Percentiles rank a stretch among this genome's conserved stretches.
Evolutionary conservation across 2,113 vertebrate species (phyloP).

Genomic region (Halichoeres trimaculatus): DNA sequence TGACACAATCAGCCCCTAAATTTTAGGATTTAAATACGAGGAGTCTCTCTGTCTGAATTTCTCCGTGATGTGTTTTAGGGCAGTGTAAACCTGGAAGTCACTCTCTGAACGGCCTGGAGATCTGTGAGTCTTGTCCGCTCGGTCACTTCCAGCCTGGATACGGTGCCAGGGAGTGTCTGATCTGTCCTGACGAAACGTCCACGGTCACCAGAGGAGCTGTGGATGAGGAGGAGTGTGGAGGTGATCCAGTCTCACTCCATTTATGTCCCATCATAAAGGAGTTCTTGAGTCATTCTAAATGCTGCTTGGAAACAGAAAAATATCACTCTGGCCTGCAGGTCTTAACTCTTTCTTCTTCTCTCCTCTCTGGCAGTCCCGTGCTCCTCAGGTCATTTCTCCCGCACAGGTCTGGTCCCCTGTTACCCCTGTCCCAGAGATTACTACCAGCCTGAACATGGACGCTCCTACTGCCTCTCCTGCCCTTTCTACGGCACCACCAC

Average conservation of each 20-base stretch:
- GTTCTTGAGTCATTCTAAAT: background rate
- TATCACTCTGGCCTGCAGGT: background rate
- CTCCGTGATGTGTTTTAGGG: slow-evolving; percentile 74
- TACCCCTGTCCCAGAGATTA: slow-evolving; percentile 96
- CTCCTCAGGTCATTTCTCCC: slow-evolving; percentile 92
- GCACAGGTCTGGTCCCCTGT: slow-evolving; percentile 94
- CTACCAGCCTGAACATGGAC: slow-evolving; percentile 93
- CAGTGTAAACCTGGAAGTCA: slow-evolving; percentile 95
- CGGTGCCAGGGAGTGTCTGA: slow-evolving; percentile 87
- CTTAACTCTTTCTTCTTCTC: background rate
- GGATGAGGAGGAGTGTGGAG: slow-evolving; percentile 91
- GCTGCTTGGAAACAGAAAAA: slow-evolving; percentile 37
- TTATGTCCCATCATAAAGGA: background rate
- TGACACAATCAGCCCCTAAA: slow-evolving; percentile 41
- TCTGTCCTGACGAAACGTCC: slow-evolving; percentile 89
- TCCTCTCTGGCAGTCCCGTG: slow-evolving; percentile 87
- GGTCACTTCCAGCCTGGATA: slow-evolving; percentile 90
- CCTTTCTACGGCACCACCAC: slow-evolving; percentile 97
- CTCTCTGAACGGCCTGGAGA: slow-evolving; percentile 94
- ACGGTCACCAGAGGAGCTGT: slow-evolving; percentile 94
- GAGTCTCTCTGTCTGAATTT: background rate
- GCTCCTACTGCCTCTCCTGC: slow-evolving; percentile 95
- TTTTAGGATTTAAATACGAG: background rate
- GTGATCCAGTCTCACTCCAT: slow-evolving; percentile 73
- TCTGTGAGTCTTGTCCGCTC: slow-evolving; percentile 94